Base-by-base conservation (phyloP, 2,113 vertebrate species). In the Malurus cyaneus region DNA sequence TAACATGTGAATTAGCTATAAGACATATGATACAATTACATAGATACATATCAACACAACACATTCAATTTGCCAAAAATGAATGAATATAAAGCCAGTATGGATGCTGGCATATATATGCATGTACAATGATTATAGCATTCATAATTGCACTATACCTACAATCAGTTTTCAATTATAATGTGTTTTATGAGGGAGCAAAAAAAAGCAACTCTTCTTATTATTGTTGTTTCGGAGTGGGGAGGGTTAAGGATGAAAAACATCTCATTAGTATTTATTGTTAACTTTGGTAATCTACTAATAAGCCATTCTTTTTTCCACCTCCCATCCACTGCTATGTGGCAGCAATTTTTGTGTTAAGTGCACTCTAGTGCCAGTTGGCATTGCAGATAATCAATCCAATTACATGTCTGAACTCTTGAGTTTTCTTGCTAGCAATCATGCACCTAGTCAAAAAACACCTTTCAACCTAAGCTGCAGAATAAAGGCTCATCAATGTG, bases 1-100 rank as follows among this genome's bases (percentile, higher is more conserved):
- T 97, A 98, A 99, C 99, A 98, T 97, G 97, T 97, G 94, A 98
- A 98, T 98, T 98, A 98, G 97, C 98, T 98, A 98, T 98, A 98
- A 98, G 98, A 99, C 98, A 98, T 98, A 98, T 97, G 97, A 98
- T 98, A 98, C 98, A 99, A 98, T 98, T 98, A 99, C 98, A 98
- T 98, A 98, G 98, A 98, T 99, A 99, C 98, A 99, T 98, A 98
- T 98, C 98, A 98, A 98, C 98, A 99, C 98, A 96, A 97, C 98
- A 99, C 98, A 99, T 99, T 99, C 98, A 99, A 98, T 98, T 98
- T 98, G 98, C 98, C 98, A 98, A 98, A 97, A 98, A 97, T 97
- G 98, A 97, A 98, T 98, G 98, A 99, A 98, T 98, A 98, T 98
- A 98, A 98, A 99, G 98, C 98, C 97, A 98, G 98, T 98, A 98